A percentile compares a stretch with the other conserved stretches of the same genome.
Conservation (phyloP, 2,888 invertebrate species). For the Acanthosoma haemorrhoidale region DNA sequence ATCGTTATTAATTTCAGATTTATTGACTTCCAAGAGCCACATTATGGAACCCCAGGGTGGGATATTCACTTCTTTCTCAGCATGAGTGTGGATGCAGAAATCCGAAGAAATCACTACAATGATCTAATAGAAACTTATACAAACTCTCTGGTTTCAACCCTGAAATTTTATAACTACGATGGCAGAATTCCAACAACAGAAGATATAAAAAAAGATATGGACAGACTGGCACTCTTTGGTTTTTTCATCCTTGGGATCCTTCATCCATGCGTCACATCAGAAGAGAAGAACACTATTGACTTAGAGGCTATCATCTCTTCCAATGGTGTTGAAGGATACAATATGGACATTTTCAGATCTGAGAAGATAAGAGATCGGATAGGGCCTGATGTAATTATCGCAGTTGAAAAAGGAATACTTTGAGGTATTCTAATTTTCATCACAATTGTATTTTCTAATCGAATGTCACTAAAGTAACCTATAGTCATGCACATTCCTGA, state of each 20-base stretch:
- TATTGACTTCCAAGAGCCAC: conserved; percentile 22
- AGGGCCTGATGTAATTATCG: background rate
- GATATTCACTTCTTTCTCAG: conserved; percentile 7
- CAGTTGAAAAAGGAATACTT: background rate
- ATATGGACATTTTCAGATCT: background rate
- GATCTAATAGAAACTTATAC: background rate
- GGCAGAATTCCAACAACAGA: conserved; percentile 1
- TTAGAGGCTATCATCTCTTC: background rate
- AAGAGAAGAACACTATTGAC: background rate
- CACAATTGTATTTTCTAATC: too few relatives aligned
- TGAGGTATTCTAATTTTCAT: background rate
- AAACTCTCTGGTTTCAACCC: background rate
- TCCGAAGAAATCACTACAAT: background rate
- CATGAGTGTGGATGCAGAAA: background rate
- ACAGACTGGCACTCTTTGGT: conserved; percentile 8
- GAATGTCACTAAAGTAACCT: too few relatives aligned
- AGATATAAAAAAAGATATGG: conserved; percentile 18
- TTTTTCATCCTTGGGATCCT: background rate
- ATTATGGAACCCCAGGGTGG: conserved; percentile 4
- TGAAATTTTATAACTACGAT: background rate
- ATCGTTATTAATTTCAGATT: background rate
- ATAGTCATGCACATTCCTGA: too few relatives aligned
- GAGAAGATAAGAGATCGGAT: background rate
- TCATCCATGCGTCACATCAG: background rate
- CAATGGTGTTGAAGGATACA: background rate